Evolutionary conservation across 1,140 invertebrate genomes (phyloP), one percentile per base, ranked within the genome.

Genomic region (Sinella curviseta): DNA sequence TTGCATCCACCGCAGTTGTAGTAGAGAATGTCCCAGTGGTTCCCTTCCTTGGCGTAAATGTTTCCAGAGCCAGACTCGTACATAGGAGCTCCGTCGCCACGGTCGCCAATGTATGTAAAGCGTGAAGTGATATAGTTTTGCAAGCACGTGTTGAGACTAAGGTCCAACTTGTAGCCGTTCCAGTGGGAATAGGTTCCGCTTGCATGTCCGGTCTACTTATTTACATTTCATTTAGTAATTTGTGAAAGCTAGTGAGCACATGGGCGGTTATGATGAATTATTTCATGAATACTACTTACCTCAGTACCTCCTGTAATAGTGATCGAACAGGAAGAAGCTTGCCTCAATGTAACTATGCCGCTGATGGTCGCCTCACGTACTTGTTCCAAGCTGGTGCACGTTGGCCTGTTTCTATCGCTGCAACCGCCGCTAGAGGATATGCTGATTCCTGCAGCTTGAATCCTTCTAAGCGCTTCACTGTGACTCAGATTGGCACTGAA

Each of bases 21-120:
- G 77, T 81, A 83, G 26, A 77, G 26, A 48, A 83, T 79, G 30
- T 83, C 82, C 80, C 82, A 83, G 60, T 83, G 82, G 30, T 83
- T 83, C 20, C 80, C 65, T 48, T 83, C 82, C 34, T 54, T 54
- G 54, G 78, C 78, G 28, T 83, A 83, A 57, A 83, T 83, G 31
- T 81, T 83, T 65, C 82, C 82, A 78, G 80, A 67, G 17, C 80
- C 82, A 54, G 80, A 78, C 70, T 75, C 2, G 26, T 80, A 83
- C 70, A 80, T 76, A 28, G 80, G 76, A 55, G 78, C 78, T 24
- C 80, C 80, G 57, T 81, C 80, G 17, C 82, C 82, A 30, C 80
- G 55, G 54, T 67, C 76, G 4, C 80, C 82, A 77, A 81, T 81
- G 55, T 78, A 83, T 20, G 39, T 36, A 54, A 77, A 83, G 55